These are phyloP conservation scores for Halcyon chelicuti DNA, from an alignment of 2,797 vertebrate species.

Conservation along the genomic window DNA sequence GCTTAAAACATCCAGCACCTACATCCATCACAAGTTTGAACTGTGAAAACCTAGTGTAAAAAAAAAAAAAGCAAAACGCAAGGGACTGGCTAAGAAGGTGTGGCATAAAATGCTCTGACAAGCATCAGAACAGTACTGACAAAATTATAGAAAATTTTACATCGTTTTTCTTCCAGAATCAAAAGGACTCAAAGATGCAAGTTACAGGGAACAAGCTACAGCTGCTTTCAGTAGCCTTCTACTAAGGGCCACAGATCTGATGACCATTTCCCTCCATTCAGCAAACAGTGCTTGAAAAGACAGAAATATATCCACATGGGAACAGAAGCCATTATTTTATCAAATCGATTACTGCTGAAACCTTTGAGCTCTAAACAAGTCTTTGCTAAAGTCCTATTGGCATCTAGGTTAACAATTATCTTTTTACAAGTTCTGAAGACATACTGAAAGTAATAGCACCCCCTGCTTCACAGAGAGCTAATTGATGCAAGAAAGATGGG, in stretches of 20 bases:
- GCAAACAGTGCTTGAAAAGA: not conserved
- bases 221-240: not conserved
- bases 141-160: not conserved
- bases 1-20: not conserved
- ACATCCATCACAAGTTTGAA: not conserved
- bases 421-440: constrained; percentile 28
- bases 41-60: not conserved
- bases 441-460: not conserved
- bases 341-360: constrained; percentile 49
- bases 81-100: not conserved
- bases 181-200: not conserved
- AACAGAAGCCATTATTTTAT: constrained; percentile 48
- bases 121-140: not conserved
- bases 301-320: not conserved
- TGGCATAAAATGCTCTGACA: not conserved
- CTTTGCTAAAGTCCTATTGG: constrained; percentile 31
- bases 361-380: constrained; percentile 38
- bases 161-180: not conserved
- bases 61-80: not conserved
- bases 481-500: not conserved
- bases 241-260: not conserved
- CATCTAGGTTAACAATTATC: constrained; percentile 51
- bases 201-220: not conserved
- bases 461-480: not conserved
- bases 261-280: not conserved